phyloP scores from a whole-genome alignment of 2,797 vertebrate species.

The Corythornis leucogaster region DNA sequence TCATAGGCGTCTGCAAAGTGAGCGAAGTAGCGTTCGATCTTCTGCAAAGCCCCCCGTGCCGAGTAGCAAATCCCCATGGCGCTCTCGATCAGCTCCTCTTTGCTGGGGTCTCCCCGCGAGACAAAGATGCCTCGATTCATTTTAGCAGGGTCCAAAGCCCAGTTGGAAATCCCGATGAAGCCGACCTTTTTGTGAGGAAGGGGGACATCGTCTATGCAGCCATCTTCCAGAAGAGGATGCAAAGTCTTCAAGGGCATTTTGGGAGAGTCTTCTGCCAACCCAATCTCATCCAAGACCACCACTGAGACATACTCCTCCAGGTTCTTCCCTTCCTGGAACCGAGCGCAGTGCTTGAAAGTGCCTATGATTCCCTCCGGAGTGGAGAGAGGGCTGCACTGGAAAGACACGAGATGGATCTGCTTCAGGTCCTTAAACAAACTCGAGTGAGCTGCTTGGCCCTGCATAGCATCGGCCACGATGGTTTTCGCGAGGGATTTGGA shows the following conservation, averaged over 20 bases:
- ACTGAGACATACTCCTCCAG: constrained; percentile 91
- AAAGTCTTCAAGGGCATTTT: constrained; percentile 97
- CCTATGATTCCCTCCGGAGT: constrained; percentile 96
- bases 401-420: constrained; percentile 94
- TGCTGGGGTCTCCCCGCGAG: constrained; percentile 88
- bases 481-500: constrained; percentile 98
- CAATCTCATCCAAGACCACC: constrained; percentile 96
- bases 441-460: constrained; percentile 90
- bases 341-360: constrained; percentile 94
- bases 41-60: constrained; percentile 81
- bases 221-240: constrained; percentile 94
- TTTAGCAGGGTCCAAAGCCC: constrained; percentile 97
- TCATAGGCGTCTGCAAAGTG: constrained; percentile 89
- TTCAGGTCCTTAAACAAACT: constrained; percentile 90
- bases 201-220: constrained; percentile 93
- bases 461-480: constrained; percentile 95
- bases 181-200: constrained; percentile 95
- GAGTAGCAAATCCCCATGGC: constrained; percentile 92
- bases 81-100: constrained; percentile 87
- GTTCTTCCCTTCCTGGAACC: constrained; percentile 96
- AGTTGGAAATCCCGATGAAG: constrained; percentile 97
- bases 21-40: constrained; percentile 84
- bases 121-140: constrained; percentile 99
- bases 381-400: constrained; percentile 97
- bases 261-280: constrained; percentile 94